phyloP scores from a whole-genome alignment of 1,140 invertebrate genomes.

The Bombus huntii region DNA sequence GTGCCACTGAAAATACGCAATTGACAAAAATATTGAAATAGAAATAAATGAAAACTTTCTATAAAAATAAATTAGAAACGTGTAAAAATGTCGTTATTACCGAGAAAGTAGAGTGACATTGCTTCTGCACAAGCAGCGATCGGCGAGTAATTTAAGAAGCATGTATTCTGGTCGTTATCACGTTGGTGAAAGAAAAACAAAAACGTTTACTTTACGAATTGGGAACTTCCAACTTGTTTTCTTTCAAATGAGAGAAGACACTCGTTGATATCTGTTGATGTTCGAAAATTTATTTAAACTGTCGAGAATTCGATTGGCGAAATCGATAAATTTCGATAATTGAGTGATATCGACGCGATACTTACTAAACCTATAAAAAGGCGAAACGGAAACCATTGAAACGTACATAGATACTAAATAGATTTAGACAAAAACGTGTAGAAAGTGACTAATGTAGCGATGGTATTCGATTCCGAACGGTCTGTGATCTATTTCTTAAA shows the following conservation, averaged over 20 bases:
- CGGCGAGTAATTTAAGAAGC: not conserved
- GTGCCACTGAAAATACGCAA: no score
- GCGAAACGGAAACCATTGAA: not conserved
- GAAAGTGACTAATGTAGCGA: not conserved
- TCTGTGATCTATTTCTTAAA: not conserved
- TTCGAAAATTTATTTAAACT: no score
- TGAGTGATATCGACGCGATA: not conserved
- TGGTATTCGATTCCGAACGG: not conserved
- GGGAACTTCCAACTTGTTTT: not conserved
- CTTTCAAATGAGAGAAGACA: not conserved
- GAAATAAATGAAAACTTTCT: not conserved
- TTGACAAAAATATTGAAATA: not conserved
- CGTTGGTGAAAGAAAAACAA: not conserved
- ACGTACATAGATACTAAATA: no score
- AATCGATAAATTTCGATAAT: constrained; percentile 25
- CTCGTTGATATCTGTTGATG: not conserved
- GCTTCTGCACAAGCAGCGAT: not conserved
- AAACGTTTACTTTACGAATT: not conserved
- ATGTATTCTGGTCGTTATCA: not conserved
- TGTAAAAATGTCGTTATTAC: not conserved
- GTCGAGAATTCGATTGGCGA: not conserved
- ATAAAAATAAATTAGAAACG: not conserved
- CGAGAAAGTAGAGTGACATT: not conserved
- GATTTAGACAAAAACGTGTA: not conserved
- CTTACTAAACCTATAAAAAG: not conserved